Conservation (phyloP, 1,140 invertebrate genomes). For the Neuroterus valhalla region DNA sequence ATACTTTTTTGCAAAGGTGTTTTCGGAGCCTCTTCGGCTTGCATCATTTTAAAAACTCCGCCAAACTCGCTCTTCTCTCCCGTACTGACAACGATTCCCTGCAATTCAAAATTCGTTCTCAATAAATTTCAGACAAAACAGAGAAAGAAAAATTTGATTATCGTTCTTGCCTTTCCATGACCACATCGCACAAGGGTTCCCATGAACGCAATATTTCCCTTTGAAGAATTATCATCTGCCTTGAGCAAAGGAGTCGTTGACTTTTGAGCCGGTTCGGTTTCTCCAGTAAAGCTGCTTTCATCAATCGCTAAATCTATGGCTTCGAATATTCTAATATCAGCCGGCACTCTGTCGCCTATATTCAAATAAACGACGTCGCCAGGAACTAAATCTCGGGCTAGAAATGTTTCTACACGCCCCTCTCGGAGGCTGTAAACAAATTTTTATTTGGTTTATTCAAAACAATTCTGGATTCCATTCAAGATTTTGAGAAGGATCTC, state of each 20-base stretch:
- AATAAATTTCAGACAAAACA: too few species aligned
- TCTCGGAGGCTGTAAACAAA: constrained; percentile 83
- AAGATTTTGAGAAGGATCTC: neutral
- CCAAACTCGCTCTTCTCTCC: constrained; percentile 98
- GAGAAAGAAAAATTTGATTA: neutral
- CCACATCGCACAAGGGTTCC: constrained; percentile 97
- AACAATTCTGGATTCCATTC: neutral
- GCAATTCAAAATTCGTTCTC: constrained; percentile 37
- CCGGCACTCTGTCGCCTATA: constrained; percentile 97
- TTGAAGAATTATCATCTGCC: constrained; percentile 82
- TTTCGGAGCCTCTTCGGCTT: constrained; percentile 98
- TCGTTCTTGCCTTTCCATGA: constrained; percentile 89
- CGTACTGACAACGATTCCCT: constrained; percentile 98
- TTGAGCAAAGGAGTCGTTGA: constrained; percentile 79
- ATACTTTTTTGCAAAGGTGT: constrained; percentile 98
- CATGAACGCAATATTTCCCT: constrained; percentile 98
- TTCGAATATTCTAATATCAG: constrained; percentile 95
- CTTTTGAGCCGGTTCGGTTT: constrained; percentile 90
- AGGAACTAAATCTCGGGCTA: constrained; percentile 97
- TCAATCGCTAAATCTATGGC: constrained; percentile 94
- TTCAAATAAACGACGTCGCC: constrained; percentile 96
- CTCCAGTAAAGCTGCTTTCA: constrained; percentile 99
- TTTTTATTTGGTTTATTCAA: constrained; percentile 30
- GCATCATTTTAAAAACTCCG: constrained; percentile 99
- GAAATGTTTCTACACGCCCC: constrained; percentile 90